phyloP scores from a whole-genome alignment of 2,797 vertebrate species.

The Poeciliopsis gracilis region DNA sequence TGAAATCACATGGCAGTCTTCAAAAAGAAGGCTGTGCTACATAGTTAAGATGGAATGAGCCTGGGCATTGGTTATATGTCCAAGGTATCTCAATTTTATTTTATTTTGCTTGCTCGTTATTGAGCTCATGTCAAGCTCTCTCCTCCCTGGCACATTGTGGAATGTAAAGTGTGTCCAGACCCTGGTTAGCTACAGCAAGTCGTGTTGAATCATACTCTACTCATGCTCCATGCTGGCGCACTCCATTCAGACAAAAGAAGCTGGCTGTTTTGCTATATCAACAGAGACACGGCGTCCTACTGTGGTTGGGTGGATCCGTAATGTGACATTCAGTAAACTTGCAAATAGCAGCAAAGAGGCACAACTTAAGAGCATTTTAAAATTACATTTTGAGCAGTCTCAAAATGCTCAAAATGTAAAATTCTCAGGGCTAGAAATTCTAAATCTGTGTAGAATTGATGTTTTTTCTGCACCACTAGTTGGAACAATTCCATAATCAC shows the following conservation, averaged over 20 bases:
- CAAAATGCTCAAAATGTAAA: neutral
- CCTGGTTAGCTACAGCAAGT: neutral
- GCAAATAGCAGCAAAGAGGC: neutral
- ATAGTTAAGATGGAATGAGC: neutral
- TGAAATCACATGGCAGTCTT: too few species aligned
- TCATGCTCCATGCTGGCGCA: neutral
- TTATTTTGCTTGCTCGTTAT: neutral
- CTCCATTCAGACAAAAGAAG: neutral
- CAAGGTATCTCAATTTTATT: neutral
- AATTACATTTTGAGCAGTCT: neutral
- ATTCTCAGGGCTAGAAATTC: neutral
- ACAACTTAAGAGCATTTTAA: neutral
- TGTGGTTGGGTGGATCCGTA: neutral
- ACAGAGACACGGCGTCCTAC: neutral
- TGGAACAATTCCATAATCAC: too few species aligned
- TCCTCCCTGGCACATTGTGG: neutral
- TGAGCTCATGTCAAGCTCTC: neutral
- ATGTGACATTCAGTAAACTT: neutral
- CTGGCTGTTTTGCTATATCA: neutral
- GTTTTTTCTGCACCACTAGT: too few species aligned
- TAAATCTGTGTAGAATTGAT: neutral
- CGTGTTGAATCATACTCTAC: neutral
- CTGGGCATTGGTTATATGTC: neutral
- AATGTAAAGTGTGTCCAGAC: neutral
- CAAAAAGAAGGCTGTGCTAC: too few species aligned